A percentile compares a stretch with the other conserved stretches of the same genome.
These are phyloP conservation scores for Tetrao urogallus DNA, from an alignment of 2,113 vertebrate genomes.

Conservation along the genomic window DNA sequence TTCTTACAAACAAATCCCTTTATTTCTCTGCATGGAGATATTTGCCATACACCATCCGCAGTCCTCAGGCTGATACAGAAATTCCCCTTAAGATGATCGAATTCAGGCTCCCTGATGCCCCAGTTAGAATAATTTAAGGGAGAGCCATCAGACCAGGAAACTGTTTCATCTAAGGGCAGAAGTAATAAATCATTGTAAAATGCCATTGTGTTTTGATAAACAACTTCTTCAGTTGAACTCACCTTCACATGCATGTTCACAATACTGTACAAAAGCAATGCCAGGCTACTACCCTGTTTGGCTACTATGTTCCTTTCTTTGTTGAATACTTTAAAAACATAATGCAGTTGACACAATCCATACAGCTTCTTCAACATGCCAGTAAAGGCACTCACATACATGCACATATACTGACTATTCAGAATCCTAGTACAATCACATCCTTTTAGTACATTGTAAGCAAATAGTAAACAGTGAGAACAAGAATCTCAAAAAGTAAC, in stretches of 20 bases:
- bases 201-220: neutral
- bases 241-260: neutral
- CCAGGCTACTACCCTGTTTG: neutral
- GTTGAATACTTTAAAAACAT: neutral
- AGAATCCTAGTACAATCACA: neutral
- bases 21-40: constrained; percentile 80
- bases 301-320: neutral
- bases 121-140: constrained; percentile 87
- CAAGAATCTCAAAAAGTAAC: neutral
- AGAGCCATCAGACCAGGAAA: constrained; percentile 87
- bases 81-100: constrained; percentile 70
- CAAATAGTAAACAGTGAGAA: neutral
- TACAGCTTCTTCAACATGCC: neutral
- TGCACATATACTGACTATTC: neutral
- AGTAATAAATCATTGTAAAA: neutral
- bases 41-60: constrained; percentile 84
- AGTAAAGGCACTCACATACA: neutral
- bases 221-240: neutral
- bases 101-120: constrained; percentile 81
- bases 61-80: constrained; percentile 82
- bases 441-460: neutral
- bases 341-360: neutral
- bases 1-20: constrained; percentile 91
- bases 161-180: constrained; percentile 78
- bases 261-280: neutral